Evolutionary conservation across 2,888 invertebrate species (phyloP).

Genomic region (Parasteatoda lunata): DNA sequence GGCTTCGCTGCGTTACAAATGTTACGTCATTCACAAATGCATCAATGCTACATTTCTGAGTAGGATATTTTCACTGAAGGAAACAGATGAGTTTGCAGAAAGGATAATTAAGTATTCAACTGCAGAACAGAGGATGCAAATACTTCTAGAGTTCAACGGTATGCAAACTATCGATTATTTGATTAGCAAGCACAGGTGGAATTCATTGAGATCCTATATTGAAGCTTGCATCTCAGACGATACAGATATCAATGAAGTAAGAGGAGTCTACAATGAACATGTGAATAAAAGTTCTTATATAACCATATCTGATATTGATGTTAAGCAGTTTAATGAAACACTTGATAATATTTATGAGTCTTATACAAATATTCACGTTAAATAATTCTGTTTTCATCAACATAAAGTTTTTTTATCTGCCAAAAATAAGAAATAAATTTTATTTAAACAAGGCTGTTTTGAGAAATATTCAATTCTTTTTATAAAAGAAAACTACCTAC

Average conservation of each 20-base stretch:
- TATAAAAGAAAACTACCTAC: too few species aligned
- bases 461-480: too few species aligned
- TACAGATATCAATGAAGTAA: not conserved
- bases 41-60: not conserved
- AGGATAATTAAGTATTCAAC: not conserved
- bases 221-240: not conserved
- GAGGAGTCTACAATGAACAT: not conserved
- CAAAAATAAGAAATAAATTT: too few species aligned
- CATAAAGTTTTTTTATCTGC: too few species aligned
- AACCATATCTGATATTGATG: not conserved
- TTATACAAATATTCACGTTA: too few species aligned
- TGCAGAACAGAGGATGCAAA: not conserved
- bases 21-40: conserved; percentile 2
- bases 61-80: not conserved
- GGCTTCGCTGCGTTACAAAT: not conserved
- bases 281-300: not conserved
- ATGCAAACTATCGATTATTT: not conserved
- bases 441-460: too few species aligned
- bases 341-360: too few species aligned
- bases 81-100: not conserved
- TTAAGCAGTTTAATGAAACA: too few species aligned
- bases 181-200: not conserved
- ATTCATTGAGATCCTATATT: not conserved
- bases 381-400: too few species aligned
- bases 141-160: conserved; percentile 1